Base-by-base conservation (phyloP, 2,797 vertebrate genomes). In the Argyrosomus regius region DNA sequence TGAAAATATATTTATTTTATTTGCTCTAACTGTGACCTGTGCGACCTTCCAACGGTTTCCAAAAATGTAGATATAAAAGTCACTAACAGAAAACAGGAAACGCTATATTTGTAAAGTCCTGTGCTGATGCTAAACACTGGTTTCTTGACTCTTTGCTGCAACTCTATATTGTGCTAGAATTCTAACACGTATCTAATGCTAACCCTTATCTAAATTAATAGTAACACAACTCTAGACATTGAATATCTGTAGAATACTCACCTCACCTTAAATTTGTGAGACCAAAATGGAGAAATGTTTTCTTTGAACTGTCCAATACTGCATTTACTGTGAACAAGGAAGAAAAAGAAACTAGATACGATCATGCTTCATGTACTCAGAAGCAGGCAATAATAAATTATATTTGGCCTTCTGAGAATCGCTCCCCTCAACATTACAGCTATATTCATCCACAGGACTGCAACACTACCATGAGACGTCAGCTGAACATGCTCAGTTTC, bases 41-140 rank as follows among this genome's bases (percentile, higher is more conserved):
- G 35, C 35, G 14, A 49, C 17, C 17, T 65, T 68, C 17, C 13
- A 16, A 41, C 31, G 4, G 39, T 76, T 39, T 53, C 41, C 64
- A 20, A 74, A 78, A 69, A 78, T 56, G 41, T 65, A 52, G 41
- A 71, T 49, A 35, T 6, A 72, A 68, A 58, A 35, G 11, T 9
- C 9, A 43, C 16, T 22, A 22, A 49, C 35, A 67, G 65, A 75
- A 71, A 54, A 61, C 17, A 56, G 28, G 26, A 77, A 73, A 54
- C n/a, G 24, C 50, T 62, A 13, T 53, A 86, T 77, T 71, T 70
- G 35, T n/a, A 62, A 57, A 62, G 11, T 35, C 57, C 31, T 50
- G 22, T 28, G 35, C 39, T 61, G 26, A 35, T 24, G 70, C 18
- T 48, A 11, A 69, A 50, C 2, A 3, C 41, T 45, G 26, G 31